Evolutionary conservation across 2,888 invertebrate genomes (phyloP), one percentile per base, ranked within the genome.

Genomic region (Nasonia oneida): DNA sequence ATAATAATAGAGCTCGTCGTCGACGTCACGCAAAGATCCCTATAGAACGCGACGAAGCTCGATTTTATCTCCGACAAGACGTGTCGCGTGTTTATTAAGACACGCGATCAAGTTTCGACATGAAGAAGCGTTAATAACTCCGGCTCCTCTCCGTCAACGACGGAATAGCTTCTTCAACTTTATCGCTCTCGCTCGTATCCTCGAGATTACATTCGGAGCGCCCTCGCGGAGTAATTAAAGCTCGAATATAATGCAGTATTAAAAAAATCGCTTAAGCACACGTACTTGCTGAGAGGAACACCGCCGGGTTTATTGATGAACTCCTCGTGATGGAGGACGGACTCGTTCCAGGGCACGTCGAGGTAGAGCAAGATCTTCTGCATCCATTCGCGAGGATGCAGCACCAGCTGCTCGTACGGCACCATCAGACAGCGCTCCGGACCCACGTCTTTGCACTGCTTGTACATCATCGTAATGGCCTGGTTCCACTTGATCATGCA

Each of bases 401-500:
- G 95, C 90, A 99, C 99, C 91, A 99, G 95, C 94, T 99, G 98
- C 94, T 99, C 99, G 94, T 99, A 99, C 92, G 98, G 98, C 85
- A 99, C 98, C 94, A 97, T 96, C 94, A 99, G 95, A 94, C 98
- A 99, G 90, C 96, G 95, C 81, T 95, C 94, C 85, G 95, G 93
- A 77, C 97, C 97, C 90, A 98, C 95, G 92, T 97, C 96, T 90
- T 95, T 96, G 94, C 99, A 99, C 94, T 99, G 98, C 90, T 96
- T 96, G 94, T 98, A 96, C 99, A 99, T 99, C 87, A 97, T 95
- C 94, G 97, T 97, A 92, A 98, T 98, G 64, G 98, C 98, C 92
- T 96, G 96, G 94, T 99, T 99, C 99, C 99, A 99, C 94, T 98
- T 98, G 90, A 95, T 96, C 94, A 99, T 95, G 94, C 99, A 99